These are phyloP conservation scores for Gila orcuttii DNA, from an alignment of 2,113 vertebrate genomes.

Conservation along the genomic window DNA sequence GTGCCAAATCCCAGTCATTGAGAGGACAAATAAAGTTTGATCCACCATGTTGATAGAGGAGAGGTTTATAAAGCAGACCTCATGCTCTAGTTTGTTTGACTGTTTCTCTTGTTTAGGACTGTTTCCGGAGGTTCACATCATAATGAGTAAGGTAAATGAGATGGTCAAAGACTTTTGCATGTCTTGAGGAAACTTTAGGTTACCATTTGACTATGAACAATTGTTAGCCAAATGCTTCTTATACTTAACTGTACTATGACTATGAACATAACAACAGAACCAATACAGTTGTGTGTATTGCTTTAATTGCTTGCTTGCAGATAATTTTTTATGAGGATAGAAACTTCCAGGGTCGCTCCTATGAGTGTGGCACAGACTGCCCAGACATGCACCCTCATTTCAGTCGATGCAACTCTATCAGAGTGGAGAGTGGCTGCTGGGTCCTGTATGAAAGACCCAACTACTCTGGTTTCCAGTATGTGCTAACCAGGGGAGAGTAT, in stretches of 20 bases:
- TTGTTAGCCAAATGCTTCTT: background rate
- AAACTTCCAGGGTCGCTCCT: conserved; percentile 68
- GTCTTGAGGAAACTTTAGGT: background rate
- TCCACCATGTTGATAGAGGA: conserved; percentile 66
- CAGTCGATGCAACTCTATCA: conserved; percentile 64
- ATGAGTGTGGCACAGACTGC: conserved; percentile 65
- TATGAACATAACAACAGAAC: background rate
- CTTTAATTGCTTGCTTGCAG: conserved; percentile 36
- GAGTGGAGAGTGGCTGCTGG: conserved; percentile 65
- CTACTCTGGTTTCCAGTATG: conserved; percentile 67
- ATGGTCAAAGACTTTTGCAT: background rate
- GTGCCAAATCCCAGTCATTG: conserved; percentile 70
- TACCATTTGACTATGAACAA: background rate
- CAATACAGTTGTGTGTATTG: background rate
- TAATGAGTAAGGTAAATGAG: conserved; percentile 72
- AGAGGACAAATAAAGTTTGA: conserved; percentile 67
- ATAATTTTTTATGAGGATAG: conserved; percentile 66
- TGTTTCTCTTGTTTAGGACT: conserved; percentile 52
- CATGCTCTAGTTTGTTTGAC: conserved; percentile 55
- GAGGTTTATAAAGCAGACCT: conserved; percentile 70
- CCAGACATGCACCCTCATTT: conserved; percentile 64
- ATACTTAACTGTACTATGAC: background rate
- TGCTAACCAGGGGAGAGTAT: conserved; percentile 65
- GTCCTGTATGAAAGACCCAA: conserved; percentile 65
- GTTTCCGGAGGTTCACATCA: conserved; percentile 59